Percentiles rank a stretch among this genome's conserved stretches.
These are phyloP conservation scores for Orussus abietinus DNA, from an alignment of 1,140 invertebrate species.

Conservation along the genomic window DNA sequence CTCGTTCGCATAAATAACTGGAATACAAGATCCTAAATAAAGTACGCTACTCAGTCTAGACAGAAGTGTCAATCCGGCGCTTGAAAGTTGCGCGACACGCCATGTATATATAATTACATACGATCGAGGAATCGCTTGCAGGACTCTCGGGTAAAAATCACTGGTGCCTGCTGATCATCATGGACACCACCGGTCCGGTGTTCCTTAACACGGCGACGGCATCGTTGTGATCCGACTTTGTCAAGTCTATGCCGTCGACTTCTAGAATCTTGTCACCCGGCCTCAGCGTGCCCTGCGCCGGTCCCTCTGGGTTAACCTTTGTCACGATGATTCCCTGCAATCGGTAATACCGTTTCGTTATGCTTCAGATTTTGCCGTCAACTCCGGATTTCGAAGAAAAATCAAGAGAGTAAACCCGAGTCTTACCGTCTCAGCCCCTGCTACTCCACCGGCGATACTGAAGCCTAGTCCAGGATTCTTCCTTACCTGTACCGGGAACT, in stretches of 20 bases:
- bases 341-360: too few species aligned
- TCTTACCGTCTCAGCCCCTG: slow-evolving; percentile 47
- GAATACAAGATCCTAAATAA: slow-evolving; percentile 13
- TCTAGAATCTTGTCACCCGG: slow-evolving; percentile 61
- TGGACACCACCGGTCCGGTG: slow-evolving; percentile 52
- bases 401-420: too few species aligned
- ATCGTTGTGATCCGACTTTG: slow-evolving; percentile 55
- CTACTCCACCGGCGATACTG: slow-evolving; percentile 47
- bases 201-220: slow-evolving; percentile 54
- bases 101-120: too few species aligned
- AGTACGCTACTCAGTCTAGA: slow-evolving; percentile 21
- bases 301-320: slow-evolving; percentile 54
- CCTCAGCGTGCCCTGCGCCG: slow-evolving; percentile 53
- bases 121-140: slow-evolving; percentile 1
- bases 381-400: slow-evolving; percentile 3
- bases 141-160: slow-evolving; percentile 19
- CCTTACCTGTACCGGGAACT: slow-evolving; percentile 52
- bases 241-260: slow-evolving; percentile 61
- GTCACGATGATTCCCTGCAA: slow-evolving; percentile 59
- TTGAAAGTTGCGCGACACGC: too few species aligned
- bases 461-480: slow-evolving; percentile 52
- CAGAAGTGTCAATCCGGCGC: not conserved
- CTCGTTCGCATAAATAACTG: slow-evolving; percentile 3
- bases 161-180: slow-evolving; percentile 56
- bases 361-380: too few species aligned